Percentiles rank a stretch among this genome's conserved stretches.
phyloP scores from a whole-genome alignment of 2,888 invertebrate species.

The Teinopalpus imperialis region DNA sequence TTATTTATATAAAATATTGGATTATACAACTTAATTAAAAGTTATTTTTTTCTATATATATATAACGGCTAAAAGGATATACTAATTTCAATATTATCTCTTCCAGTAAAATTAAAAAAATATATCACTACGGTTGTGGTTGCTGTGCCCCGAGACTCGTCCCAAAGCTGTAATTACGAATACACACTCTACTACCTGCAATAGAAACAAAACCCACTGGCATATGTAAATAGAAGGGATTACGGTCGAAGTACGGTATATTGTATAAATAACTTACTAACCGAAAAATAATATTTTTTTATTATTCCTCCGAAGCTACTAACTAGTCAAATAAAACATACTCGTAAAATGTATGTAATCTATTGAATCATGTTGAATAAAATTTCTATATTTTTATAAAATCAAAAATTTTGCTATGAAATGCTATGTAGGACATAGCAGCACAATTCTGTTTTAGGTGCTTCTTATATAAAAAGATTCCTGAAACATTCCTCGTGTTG shows the following conservation, averaged over 20 bases:
- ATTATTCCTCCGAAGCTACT: neutral
- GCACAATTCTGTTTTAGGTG: no score
- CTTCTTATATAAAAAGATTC: no score
- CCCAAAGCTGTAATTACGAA: conserved; percentile 75
- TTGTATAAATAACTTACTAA: neutral
- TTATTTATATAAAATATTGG: no score
- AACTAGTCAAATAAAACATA: conserved; percentile 6
- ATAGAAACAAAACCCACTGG: conserved; percentile 76
- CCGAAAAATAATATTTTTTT: conserved; percentile 1
- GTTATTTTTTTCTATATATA: conserved; percentile 1
- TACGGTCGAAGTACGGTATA: conserved; percentile 32
- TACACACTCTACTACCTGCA: conserved; percentile 68
- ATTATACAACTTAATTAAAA: conserved; percentile 14
- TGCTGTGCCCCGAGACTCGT: conserved; percentile 63
- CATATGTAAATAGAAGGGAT: conserved; percentile 71
- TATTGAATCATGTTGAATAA: no score
- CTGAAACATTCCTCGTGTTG: no score
- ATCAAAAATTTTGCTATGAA: no score
- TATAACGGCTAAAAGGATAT: no score
- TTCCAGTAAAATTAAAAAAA: conserved; percentile 30
- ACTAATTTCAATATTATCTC: no score
- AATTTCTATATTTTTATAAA: no score
- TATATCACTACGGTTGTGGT: conserved; percentile 52
- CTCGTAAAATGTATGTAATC: no score
- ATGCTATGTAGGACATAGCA: no score